phyloP scores from a whole-genome alignment of 2,888 invertebrate genomes.

The Scelioninae gen. 1 region DNA sequence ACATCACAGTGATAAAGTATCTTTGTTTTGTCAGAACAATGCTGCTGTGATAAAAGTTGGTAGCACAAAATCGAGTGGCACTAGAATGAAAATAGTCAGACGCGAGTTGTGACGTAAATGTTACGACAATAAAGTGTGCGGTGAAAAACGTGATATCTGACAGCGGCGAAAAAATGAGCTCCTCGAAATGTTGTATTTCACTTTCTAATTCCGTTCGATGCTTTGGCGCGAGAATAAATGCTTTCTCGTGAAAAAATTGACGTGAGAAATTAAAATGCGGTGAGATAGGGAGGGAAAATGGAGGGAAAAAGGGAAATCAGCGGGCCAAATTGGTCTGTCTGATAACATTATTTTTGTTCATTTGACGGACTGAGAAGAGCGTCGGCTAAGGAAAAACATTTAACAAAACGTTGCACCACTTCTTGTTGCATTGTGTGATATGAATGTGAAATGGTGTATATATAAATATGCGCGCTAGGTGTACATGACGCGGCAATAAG shows the following conservation, averaged over 20 bases:
- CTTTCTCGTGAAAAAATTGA: slow-evolving; percentile 38
- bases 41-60: slow-evolving; percentile 52
- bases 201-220: slow-evolving; percentile 38
- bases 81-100: slow-evolving; percentile 62
- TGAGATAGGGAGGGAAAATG: neutral
- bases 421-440: slow-evolving; percentile 53
- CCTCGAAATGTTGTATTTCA: slow-evolving; percentile 16
- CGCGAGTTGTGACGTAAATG: slow-evolving; percentile 53
- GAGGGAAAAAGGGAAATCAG: slow-evolving; percentile 10
- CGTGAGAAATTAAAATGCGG: slow-evolving; percentile 57
- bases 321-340: slow-evolving; percentile 43
- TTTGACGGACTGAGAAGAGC: slow-evolving; percentile 43
- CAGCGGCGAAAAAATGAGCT: slow-evolving; percentile 43
- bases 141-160: slow-evolving; percentile 37
- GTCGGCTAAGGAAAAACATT: slow-evolving; percentile 27
- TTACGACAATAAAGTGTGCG: slow-evolving; percentile 37
- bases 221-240: slow-evolving; percentile 6
- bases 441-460: slow-evolving; percentile 52
- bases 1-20: slow-evolving; percentile 42
- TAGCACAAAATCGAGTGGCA: slow-evolving; percentile 55
- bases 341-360: slow-evolving; percentile 56
- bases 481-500: slow-evolving; percentile 62
- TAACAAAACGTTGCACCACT: slow-evolving; percentile 33
- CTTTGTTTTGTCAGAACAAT: slow-evolving; percentile 64
- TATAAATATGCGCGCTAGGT: slow-evolving; percentile 51